phyloP scores from a whole-genome alignment of 1,140 invertebrate species.

The Bilobella aurantiaca region DNA sequence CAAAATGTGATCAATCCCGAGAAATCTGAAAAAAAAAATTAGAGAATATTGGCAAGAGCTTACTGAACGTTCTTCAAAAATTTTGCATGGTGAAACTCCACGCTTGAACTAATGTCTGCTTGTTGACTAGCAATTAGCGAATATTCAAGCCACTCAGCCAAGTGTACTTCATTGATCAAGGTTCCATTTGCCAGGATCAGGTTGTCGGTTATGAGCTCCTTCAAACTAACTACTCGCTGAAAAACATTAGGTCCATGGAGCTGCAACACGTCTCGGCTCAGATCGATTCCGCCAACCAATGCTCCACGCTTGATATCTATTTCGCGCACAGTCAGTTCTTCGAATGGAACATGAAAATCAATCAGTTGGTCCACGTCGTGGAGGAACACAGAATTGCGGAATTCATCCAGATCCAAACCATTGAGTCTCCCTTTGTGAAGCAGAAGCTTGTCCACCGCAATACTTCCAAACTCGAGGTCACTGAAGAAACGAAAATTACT shows the following conservation, averaged over 20 bases:
- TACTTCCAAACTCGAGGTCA: background rate
- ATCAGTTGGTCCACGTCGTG: slow-evolving; percentile 4
- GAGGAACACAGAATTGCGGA: background rate
- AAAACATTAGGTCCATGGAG: background rate
- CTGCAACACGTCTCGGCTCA: background rate
- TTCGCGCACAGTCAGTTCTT: background rate
- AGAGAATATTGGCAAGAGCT: background rate
- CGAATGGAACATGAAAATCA: background rate
- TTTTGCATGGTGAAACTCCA: background rate
- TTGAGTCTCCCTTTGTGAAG: background rate
- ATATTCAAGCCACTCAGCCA: background rate
- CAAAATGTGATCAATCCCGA: background rate
- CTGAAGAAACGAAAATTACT: background rate
- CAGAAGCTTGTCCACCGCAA: background rate
- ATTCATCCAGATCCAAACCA: slow-evolving; percentile 1
- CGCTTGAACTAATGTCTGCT: background rate
- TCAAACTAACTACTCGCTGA: background rate
- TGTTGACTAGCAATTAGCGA: background rate
- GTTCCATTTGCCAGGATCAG: background rate
- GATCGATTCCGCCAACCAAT: background rate
- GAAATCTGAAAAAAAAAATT: background rate
- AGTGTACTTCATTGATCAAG: background rate
- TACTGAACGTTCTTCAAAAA: background rate
- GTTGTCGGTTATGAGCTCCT: background rate
- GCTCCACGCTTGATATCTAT: background rate